Conservation (phyloP, 2,113 vertebrate species). For the Neogobius melanostomus region DNA sequence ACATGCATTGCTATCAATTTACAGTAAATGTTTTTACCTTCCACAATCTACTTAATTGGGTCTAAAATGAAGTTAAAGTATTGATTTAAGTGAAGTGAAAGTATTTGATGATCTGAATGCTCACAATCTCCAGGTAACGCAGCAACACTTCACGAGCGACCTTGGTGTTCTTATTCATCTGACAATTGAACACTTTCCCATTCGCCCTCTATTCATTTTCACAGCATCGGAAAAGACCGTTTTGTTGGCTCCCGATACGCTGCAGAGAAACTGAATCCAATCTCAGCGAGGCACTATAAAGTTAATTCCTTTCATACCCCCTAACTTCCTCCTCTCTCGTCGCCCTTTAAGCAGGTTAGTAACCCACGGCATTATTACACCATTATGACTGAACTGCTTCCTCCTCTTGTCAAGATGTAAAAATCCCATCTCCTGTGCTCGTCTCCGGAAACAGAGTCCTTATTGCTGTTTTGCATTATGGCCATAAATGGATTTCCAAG, state of each 20-base stretch:
- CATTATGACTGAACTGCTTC: conserved; percentile 51
- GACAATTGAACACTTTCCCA: neutral
- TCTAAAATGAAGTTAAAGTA: no score
- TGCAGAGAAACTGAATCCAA: conserved; percentile 3
- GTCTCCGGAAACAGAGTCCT: conserved; percentile 52
- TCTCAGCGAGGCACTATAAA: neutral
- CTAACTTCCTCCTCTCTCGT: conserved; percentile 21
- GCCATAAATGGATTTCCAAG: conserved; percentile 66
- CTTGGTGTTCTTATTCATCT: neutral
- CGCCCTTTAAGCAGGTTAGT: conserved; percentile 41
- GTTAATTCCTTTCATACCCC: conserved; percentile 7
- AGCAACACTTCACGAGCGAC: neutral
- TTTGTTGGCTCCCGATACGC: neutral
- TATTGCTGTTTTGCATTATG: conserved; percentile 58
- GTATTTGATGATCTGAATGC: neutral
- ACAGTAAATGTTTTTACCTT: no score
- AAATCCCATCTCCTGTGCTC: conserved; percentile 65
- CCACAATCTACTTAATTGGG: no score
- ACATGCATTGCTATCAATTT: no score
- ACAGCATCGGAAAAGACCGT: neutral
- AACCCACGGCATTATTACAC: conserved; percentile 49
- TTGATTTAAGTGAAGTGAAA: neutral
- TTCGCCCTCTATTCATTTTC: neutral
- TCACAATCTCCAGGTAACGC: neutral
- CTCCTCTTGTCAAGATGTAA: conserved; percentile 59